Evolutionary conservation across 2,113 vertebrate genomes (phyloP).

Genomic region (Chitala chitala): DNA sequence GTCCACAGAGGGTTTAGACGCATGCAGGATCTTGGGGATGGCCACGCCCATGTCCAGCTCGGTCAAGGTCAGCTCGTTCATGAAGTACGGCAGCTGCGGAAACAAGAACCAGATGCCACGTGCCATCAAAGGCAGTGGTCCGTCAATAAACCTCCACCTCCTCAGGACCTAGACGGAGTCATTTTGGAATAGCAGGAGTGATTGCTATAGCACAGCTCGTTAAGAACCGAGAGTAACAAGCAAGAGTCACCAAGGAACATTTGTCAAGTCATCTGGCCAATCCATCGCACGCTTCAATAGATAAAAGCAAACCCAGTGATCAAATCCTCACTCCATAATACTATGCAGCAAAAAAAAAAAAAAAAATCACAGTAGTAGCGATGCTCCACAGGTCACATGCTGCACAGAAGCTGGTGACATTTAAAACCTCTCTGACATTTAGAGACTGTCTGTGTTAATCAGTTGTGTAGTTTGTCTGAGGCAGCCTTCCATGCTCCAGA

Average conservation of each 20-base stretch:
- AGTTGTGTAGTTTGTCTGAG: not conserved
- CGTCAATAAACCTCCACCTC: not conserved
- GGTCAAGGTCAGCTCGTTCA: slow-evolving; percentile 94
- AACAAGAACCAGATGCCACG: slow-evolving; percentile 13
- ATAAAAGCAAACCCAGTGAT: not conserved
- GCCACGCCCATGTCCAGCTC: slow-evolving; percentile 96
- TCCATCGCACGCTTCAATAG: not conserved
- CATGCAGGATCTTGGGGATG: slow-evolving; percentile 87
- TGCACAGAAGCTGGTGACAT: slow-evolving; percentile 1
- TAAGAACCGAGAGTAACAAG: too few relatives aligned
- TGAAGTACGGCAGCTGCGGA: slow-evolving; percentile 92
- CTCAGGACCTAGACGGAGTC: not conserved
- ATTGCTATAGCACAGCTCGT: too few relatives aligned
- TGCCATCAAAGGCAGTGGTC: not conserved
- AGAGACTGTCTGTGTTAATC: not conserved
- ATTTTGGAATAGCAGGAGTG: not conserved
- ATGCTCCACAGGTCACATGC: not conserved
- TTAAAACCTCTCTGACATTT: slow-evolving; percentile 18
- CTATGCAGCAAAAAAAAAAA: too few relatives aligned
- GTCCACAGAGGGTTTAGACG: slow-evolving; percentile 86
- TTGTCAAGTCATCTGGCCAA: not conserved
- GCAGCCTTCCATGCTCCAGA: not conserved
- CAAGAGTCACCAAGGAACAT: not conserved
- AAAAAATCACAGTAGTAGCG: not conserved
- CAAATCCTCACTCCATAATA: not conserved